Base-by-base conservation (phyloP, 1,140 invertebrate genomes). In the Monomorium pharaonis region DNA sequence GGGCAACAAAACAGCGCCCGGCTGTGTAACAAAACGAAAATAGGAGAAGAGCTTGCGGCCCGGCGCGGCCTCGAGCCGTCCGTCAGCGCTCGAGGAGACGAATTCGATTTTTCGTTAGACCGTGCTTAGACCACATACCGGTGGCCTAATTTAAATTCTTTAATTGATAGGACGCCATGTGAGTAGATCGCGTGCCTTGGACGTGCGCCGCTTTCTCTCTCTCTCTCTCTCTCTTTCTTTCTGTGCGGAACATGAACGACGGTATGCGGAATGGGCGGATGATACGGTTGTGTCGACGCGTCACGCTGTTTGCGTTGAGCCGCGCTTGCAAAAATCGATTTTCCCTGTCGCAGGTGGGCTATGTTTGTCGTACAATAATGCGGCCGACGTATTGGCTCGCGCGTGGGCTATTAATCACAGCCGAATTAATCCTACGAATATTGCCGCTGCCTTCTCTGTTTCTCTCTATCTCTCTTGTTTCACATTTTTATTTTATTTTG, bases 21-120 rank as follows among this genome's bases (percentile, higher is more conserved):
- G 65, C 67, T 72, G 47, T 72, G 47, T 75, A 81, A 87, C 78
- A 58, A 24, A 27, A 44, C 84, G 49, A 77, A 89, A 89, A 89
- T 89, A 89, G 88, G 80, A 56, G 37, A 70, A 83, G 27, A 83
- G 65, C 18, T 24, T 21, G 60, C 30, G 37, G 27, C 44, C 9
- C 49, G 30, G 18, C 6, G 62, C 81, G 78, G 27, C 78, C 78
- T 83, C 78, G 78, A 47, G 67, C 78, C 49, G 77, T 80, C 63
- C 77, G 63, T 51, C 83, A 42, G 16, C 60, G 37, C 42, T 24
- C 78, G 78, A 27, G 65, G 60, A 51, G 65, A 72, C 78, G 78
- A 72, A 47, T 72, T 83, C 78, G 78, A 83, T 83, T 83, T 83
- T 72, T 72, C 67, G 67, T 72, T 54, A 72, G 78, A 24, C 37